Percentiles rank a stretch among this genome's conserved stretches.
These are phyloP conservation scores for Lordiphosa mommai DNA, from an alignment of 1,140 invertebrate genomes.

Conservation along the genomic window DNA sequence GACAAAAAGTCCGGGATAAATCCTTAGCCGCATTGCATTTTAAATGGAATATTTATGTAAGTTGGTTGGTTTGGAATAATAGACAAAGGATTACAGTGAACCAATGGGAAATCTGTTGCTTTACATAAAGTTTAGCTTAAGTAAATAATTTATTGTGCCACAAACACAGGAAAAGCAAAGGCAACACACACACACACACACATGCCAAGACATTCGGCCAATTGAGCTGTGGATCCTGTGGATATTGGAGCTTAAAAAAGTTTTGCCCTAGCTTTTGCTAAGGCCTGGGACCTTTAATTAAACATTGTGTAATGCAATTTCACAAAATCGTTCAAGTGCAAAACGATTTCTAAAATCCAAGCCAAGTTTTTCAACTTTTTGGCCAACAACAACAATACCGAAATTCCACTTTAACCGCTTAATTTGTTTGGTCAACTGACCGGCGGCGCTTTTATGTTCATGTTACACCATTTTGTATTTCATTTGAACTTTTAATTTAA, in stretches of 20 bases:
- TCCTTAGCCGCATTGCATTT: slow-evolving; percentile 55
- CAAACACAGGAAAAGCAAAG: neutral
- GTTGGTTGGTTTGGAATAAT: slow-evolving; percentile 58
- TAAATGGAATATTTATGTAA: slow-evolving; percentile 76
- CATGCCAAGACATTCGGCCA: neutral
- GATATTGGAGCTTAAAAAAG: slow-evolving; percentile 11
- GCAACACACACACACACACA: neutral
- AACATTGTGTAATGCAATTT: slow-evolving; percentile 54
- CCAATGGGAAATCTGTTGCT: slow-evolving; percentile 53
- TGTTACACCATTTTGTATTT: neutral
- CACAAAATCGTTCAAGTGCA: slow-evolving; percentile 43
- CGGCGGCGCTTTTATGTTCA: too few relatives aligned
- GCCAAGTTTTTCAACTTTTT: slow-evolving; percentile 8
- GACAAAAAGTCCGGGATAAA: slow-evolving; percentile 21
- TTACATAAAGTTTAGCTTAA: slow-evolving; percentile 72
- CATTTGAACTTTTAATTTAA: slow-evolving; percentile 8
- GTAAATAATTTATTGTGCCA: slow-evolving; percentile 71
- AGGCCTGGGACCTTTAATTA: slow-evolving; percentile 47
- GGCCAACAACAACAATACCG: slow-evolving; percentile 1
- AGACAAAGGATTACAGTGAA: slow-evolving; percentile 66
- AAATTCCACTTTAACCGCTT: slow-evolving; percentile 33
- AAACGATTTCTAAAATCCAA: slow-evolving; percentile 32
- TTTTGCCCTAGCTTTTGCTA: slow-evolving; percentile 21
- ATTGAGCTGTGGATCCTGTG: neutral
- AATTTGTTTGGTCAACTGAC: slow-evolving; percentile 16